Evolutionary conservation across 1,140 invertebrate species (phyloP), one percentile per base, ranked within the genome.

Genomic region (Saccostrea echinata): DNA sequence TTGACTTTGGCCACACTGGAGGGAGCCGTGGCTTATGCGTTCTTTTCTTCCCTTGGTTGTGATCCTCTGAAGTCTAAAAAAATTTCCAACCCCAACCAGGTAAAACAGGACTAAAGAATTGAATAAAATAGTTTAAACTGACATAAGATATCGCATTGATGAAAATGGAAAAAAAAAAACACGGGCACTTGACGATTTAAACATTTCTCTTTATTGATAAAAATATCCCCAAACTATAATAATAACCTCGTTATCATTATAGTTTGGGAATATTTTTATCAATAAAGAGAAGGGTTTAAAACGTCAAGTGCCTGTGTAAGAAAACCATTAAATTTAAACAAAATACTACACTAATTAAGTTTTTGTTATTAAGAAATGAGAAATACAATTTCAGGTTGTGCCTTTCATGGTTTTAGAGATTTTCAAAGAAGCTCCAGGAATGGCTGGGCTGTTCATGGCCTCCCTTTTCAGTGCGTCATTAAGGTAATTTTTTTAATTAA

Each of bases 11-110:
- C 92, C 0, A 88, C 86, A 11, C 90, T 91, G n/a, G 92, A 92
- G 87, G 98, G 98, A 0, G 96, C 98, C 91, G 97, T 97, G 21
- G 91, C 94, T 8, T 94, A 91, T 88, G 89, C 93, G 13, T 94
- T 94, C 89, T 95, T 93, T 85, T 85, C 90, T 53, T 61, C 84
- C 0, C 89, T 89, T 27, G 88, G 91, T 27, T 95, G 95, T 90
- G 94, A 95, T 84, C 94, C 94, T 11, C 89, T 95, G 13, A 91
- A 83, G n/a, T 91, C 92, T 1, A 91, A 92, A 35, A 88, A 91
- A 61, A 94, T 95, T 33, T 89, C 84, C 4, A 92, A 93, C 52
- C 90, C 93, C 13, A 94, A 95, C 86, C 94, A 95, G 24, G 97
- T 98, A 86, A 96, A 12, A 27, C 55, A 8, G n/a, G 61, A 55